phyloP scores from a whole-genome alignment of 2,113 vertebrate genomes.

The Bungarus multicinctus region DNA sequence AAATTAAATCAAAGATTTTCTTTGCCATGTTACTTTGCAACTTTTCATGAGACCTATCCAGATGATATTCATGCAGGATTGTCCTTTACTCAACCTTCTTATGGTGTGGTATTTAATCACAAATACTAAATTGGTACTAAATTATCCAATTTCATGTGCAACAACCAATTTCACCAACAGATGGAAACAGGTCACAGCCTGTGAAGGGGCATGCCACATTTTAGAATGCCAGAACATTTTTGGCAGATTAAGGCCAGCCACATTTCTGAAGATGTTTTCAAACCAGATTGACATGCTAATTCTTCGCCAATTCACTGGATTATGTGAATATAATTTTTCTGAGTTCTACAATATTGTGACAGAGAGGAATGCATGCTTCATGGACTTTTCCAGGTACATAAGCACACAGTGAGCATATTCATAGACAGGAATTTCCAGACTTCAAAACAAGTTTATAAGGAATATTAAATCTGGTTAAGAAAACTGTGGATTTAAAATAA shows the following conservation, averaged over 20 bases:
- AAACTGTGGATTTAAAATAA: background rate
- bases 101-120: background rate
- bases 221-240: background rate
- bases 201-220: background rate
- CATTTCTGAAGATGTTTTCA: background rate
- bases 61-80: background rate
- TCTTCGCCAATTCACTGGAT: background rate
- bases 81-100: background rate
- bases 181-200: background rate
- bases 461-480: background rate
- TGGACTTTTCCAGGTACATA: background rate
- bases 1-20: background rate
- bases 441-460: background rate
- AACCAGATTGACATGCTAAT: background rate
- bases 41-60: background rate
- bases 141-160: background rate
- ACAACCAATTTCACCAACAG: background rate
- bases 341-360: background rate
- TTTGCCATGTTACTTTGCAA: background rate
- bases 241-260: background rate
- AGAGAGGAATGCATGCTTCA: background rate
- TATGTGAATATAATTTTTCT: background rate
- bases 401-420: background rate
- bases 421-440: too few species aligned
- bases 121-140: background rate